These are phyloP conservation scores for Goniozus legneri DNA, from an alignment of 1,140 invertebrate species.

Conservation along the genomic window DNA sequence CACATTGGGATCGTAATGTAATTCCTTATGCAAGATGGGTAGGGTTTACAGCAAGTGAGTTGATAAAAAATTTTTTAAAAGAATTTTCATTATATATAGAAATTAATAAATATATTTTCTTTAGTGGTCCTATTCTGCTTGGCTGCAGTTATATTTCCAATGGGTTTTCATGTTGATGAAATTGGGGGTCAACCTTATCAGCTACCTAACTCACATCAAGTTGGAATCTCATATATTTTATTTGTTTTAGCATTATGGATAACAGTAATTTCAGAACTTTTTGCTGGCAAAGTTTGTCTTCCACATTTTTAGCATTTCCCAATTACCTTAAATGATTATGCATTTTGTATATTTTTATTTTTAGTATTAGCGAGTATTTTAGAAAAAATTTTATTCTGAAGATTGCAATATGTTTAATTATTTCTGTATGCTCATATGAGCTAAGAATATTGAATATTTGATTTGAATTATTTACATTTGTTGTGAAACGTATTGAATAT, in stretches of 20 bases:
- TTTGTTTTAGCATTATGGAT: conserved; percentile 95
- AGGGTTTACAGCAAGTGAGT: conserved; percentile 90
- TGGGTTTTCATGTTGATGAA: conserved; percentile 92
- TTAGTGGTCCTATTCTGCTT: conserved; percentile 93
- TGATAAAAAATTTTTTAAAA: conserved; percentile 39
- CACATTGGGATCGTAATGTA: conserved; percentile 87
- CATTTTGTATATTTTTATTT: conserved; percentile 16
- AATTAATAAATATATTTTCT: conserved; percentile 41
- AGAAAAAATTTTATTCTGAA: too few relatives aligned
- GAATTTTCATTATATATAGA: conserved; percentile 1
- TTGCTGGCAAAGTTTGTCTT: conserved; percentile 96
- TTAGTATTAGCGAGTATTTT: too few relatives aligned
- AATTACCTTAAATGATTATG: conserved; percentile 14
- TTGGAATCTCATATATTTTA: conserved; percentile 92
- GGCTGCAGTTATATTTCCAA: conserved; percentile 92
- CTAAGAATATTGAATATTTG: too few relatives aligned
- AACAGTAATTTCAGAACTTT: conserved; percentile 92
- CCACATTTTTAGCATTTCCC: conserved; percentile 76
- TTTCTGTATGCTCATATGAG: too few relatives aligned
- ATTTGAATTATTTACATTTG: too few relatives aligned
- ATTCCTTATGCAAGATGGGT: conserved; percentile 92
- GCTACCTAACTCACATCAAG: conserved; percentile 91
- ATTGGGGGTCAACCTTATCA: conserved; percentile 95
- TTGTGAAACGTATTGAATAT: too few relatives aligned
- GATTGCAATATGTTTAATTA: too few relatives aligned